phyloP scores from a whole-genome alignment of 2,888 invertebrate species.

The Eupithecia pulchellata region DNA sequence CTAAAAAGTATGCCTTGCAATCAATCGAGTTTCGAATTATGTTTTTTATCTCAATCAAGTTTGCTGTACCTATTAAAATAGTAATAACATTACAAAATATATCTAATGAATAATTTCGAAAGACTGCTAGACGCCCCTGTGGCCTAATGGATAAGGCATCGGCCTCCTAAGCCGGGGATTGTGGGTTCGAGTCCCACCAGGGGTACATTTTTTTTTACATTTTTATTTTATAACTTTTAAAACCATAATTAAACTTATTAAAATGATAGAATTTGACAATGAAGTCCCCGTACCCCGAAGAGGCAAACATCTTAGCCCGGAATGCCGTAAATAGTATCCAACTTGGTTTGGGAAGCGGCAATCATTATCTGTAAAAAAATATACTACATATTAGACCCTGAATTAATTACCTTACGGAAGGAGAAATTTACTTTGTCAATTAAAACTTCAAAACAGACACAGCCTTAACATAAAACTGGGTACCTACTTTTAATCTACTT shows the following conservation, averaged over 20 bases:
- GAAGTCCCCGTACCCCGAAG: slow-evolving; percentile 59
- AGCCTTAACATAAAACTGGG: no score
- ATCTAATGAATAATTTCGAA: slow-evolving; percentile 18
- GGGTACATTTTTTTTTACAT: slow-evolving; percentile 72
- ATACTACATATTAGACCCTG: background rate
- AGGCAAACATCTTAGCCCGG: slow-evolving; percentile 78
- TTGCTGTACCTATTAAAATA: background rate
- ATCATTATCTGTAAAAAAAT: slow-evolving; percentile 81
- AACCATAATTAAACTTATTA: slow-evolving; percentile 51
- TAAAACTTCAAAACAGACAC: background rate
- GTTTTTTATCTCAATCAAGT: background rate
- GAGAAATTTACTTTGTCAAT: background rate
- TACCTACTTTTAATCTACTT: no score
- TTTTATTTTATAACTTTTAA: slow-evolving; percentile 30
- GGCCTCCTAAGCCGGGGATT: slow-evolving; percentile 92
- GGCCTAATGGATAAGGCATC: slow-evolving; percentile 92
- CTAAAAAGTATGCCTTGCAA: background rate
- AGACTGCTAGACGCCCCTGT: slow-evolving; percentile 83
- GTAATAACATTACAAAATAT: background rate
- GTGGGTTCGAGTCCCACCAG: slow-evolving; percentile 92
- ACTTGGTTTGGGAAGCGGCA: slow-evolving; percentile 89
- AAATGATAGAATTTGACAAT: slow-evolving; percentile 35
- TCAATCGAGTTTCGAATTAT: background rate
- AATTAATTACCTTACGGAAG: background rate
- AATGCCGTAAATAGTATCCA: slow-evolving; percentile 80